Conservation (phyloP, 2,888 invertebrate genomes). For the Eilema depressum region DNA sequence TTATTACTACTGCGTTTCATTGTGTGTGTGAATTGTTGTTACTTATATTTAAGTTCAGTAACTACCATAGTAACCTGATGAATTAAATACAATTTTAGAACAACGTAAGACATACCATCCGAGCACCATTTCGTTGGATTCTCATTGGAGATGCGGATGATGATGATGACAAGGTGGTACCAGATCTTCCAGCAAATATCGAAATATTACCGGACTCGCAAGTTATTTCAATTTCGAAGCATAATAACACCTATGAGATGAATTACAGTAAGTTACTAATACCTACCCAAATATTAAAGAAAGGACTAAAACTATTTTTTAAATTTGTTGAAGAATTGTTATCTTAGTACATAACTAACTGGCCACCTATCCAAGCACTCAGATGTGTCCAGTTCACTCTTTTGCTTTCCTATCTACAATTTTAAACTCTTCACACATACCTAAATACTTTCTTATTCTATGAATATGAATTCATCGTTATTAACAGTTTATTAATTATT, state of each 20-base stretch:
- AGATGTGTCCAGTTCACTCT: no score
- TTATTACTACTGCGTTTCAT: no score
- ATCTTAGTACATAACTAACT: not conserved
- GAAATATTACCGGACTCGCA: conserved; percentile 70
- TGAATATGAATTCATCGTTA: not conserved
- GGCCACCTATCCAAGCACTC: no score
- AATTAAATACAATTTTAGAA: conserved; percentile 51
- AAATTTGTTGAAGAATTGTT: not conserved
- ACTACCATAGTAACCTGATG: not conserved
- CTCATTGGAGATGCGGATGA: conserved; percentile 53
- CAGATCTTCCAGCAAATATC: conserved; percentile 53
- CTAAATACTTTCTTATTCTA: no score
- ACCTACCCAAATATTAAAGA: no score
- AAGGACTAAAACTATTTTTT: not conserved
- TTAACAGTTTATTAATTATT: not conserved
- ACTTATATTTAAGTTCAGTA: not conserved
- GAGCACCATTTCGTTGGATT: conserved; percentile 76
- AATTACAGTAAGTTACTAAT: conserved; percentile 62
- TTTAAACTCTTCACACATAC: not conserved
- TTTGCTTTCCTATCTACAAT: not conserved
- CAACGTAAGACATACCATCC: conserved; percentile 59
- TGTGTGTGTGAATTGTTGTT: no score
- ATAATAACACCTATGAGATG: conserved; percentile 53
- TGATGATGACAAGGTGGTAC: conserved; percentile 47
- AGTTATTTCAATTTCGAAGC: conserved; percentile 57